Percentiles rank a stretch among this genome's conserved stretches.
Conservation (phyloP, 2,888 invertebrate genomes). For the Saturnia pavonia region DNA sequence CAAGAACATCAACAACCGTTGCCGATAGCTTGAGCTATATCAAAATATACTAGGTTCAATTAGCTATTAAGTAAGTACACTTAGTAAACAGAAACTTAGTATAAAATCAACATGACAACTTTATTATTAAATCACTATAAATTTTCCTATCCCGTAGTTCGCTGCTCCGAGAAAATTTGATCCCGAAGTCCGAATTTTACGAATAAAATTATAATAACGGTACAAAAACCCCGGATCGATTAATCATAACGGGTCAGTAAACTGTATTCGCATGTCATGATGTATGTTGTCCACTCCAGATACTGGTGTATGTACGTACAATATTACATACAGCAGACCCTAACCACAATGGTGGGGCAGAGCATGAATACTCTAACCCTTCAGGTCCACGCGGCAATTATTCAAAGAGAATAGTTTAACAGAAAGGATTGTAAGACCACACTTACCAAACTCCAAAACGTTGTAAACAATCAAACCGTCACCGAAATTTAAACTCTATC, state of each 20-base stretch:
- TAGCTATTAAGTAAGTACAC: constrained; percentile 13
- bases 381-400: constrained; percentile 82
- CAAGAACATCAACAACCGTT: neutral
- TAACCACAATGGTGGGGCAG: constrained; percentile 73
- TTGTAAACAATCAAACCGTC: constrained; percentile 23
- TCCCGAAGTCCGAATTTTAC: constrained; percentile 5
- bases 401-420: constrained; percentile 83
- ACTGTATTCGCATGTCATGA: constrained; percentile 22
- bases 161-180: neutral
- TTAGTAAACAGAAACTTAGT: constrained; percentile 11
- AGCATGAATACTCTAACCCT: constrained; percentile 79
- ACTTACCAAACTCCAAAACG: constrained; percentile 32
- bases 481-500: constrained; percentile 33
- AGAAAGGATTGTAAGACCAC: constrained; percentile 79
- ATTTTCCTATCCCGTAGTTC: neutral
- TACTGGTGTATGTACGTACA: constrained; percentile 23
- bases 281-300: constrained; percentile 47
- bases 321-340: constrained; percentile 39
- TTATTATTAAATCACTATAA: neutral
- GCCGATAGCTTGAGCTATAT: neutral
- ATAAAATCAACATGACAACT: constrained; percentile 17
- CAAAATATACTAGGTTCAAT: neutral
- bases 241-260: constrained; percentile 25
- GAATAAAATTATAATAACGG: constrained; percentile 8
- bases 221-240: constrained; percentile 23